phyloP scores from a whole-genome alignment of 2,888 invertebrate species.

The Chrysomela aeneicollis region DNA sequence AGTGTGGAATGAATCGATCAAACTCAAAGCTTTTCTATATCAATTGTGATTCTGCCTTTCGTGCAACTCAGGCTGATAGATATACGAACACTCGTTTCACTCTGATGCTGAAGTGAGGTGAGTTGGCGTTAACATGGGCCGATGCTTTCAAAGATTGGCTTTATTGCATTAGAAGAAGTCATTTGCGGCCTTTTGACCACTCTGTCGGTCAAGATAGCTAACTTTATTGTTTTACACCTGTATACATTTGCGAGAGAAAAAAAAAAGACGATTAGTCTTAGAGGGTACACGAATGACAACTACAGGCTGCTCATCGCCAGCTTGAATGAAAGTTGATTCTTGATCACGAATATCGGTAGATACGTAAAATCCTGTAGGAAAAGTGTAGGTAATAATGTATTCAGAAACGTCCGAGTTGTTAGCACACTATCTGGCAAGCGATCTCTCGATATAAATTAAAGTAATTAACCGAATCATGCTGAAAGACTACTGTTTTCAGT shows the following conservation, averaged over 20 bases:
- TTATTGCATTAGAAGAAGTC: conserved; percentile 18
- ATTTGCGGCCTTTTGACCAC: conserved; percentile 11
- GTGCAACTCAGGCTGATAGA: too few relatives aligned
- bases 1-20: too few relatives aligned
- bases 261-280: background rate
- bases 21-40: too few relatives aligned
- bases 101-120: background rate
- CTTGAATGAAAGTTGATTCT: background rate
- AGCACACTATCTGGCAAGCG: conserved; percentile 54
- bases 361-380: background rate
- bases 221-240: background rate
- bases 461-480: conserved; percentile 63
- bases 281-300: background rate
- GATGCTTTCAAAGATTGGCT: conserved; percentile 12
- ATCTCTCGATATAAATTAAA: conserved; percentile 62
- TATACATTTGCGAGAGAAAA: background rate
- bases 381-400: conserved; percentile 52
- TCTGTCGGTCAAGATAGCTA: background rate
- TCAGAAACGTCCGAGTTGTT: conserved; percentile 57
- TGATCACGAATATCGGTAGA: background rate
- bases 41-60: too few relatives aligned
- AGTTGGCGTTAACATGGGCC: conserved; percentile 19
- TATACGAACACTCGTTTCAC: too few relatives aligned
- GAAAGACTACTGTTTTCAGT: conserved; percentile 57
- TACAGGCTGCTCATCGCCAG: too few relatives aligned